Conservation (phyloP, 2,797 vertebrate species). For the Falco rusticolus region DNA sequence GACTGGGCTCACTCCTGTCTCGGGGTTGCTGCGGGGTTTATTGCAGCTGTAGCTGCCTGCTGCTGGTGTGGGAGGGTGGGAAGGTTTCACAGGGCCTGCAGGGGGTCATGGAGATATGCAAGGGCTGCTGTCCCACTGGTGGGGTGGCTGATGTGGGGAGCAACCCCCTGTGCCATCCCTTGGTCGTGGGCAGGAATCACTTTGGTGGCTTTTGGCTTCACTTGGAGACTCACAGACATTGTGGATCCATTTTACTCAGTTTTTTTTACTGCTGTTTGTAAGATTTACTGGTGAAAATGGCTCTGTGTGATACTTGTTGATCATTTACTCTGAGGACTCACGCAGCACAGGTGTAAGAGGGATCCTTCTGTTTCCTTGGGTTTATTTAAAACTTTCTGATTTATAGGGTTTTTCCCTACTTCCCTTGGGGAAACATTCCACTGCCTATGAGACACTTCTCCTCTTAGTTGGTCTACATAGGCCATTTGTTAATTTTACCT, state of each 20-base stretch:
- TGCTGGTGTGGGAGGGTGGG: neutral
- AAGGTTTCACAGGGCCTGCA: neutral
- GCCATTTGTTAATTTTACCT: neutral
- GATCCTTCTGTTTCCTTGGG: neutral
- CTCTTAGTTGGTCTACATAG: neutral
- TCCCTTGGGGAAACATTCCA: neutral
- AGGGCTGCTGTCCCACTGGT: neutral
- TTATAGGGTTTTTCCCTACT: neutral
- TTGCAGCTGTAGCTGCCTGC: too few relatives aligned
- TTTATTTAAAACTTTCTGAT: neutral
- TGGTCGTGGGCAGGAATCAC: neutral
- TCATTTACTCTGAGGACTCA: neutral
- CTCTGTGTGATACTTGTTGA: neutral
- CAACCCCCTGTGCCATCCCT: neutral
- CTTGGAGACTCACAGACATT: fast-evolving
- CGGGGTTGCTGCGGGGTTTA: neutral
- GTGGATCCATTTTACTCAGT: neutral
- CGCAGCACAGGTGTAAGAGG: fast-evolving
- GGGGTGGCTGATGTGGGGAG: neutral
- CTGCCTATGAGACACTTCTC: neutral
- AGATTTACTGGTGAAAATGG: neutral
- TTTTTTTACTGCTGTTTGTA: fast-evolving
- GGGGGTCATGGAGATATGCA: neutral
- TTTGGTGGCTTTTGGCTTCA: fast-evolving
- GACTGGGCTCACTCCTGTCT: neutral